Conservation (phyloP, 2,888 invertebrate species). For the Eupeodes latifasciatus region DNA sequence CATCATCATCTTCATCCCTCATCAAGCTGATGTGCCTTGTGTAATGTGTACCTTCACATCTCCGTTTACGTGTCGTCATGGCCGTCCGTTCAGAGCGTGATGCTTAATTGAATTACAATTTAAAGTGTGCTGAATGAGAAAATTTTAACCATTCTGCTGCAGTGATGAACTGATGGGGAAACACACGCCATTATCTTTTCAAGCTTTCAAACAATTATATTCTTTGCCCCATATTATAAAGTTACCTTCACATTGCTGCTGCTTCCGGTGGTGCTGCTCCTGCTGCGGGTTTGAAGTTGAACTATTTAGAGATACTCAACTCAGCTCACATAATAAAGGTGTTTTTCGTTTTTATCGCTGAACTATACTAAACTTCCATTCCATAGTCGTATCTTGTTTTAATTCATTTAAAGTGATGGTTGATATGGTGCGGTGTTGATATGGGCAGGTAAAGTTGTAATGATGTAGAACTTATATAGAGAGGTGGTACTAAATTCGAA, state of each 20-base stretch:
- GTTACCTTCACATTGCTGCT: background rate
- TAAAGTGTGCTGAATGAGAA: constrained; percentile 51
- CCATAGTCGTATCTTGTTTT: background rate
- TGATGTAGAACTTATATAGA: no score
- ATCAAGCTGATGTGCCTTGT: no score
- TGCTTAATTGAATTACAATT: constrained; percentile 64
- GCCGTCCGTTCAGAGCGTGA: background rate
- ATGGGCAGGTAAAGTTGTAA: background rate
- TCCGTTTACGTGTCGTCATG: no score
- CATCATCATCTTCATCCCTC: background rate
- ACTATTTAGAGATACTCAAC: no score
- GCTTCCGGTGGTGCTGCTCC: no score
- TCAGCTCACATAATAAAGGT: background rate
- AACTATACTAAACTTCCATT: background rate
- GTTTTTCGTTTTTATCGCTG: background rate
- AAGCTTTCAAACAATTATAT: constrained; percentile 8
- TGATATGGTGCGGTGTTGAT: no score
- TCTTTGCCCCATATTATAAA: background rate
- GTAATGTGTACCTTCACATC: background rate
- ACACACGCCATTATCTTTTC: constrained; percentile 15
- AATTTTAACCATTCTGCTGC: constrained; percentile 37
- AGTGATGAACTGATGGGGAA: constrained; percentile 22
- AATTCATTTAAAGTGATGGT: constrained; percentile 1
- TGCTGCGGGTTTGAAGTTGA: background rate
- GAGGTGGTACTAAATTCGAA: background rate